Conservation (phyloP, 2,797 vertebrate species). For the Uromys caudimaculatus region DNA sequence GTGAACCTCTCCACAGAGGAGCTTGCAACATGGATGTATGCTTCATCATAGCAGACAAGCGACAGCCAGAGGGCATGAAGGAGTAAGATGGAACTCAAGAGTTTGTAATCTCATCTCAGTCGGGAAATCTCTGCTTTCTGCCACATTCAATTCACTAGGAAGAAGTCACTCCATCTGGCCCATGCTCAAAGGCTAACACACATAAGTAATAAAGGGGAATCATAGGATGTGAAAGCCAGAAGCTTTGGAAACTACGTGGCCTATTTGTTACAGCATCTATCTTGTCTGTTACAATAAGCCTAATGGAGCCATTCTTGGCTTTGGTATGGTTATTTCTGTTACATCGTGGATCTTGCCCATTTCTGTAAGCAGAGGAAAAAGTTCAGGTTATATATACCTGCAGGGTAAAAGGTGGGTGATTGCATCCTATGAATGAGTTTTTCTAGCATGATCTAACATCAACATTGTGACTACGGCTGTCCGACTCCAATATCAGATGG, state of each 20-base stretch:
- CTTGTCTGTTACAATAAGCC: not conserved
- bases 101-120: not conserved
- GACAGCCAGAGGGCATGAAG: not conserved
- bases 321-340: not conserved
- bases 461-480: not conserved
- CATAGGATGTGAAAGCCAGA: not conserved
- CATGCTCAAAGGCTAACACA: not conserved
- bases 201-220: not conserved
- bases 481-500: slow-evolving; percentile 18
- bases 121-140: not conserved
- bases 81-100: not conserved
- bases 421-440: slow-evolving; percentile 15
- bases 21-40: not conserved
- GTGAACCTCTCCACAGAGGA: not conserved
- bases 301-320: not conserved
- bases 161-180: not conserved
- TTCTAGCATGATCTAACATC: not conserved
- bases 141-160: slow-evolving; percentile 27
- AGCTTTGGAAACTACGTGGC: not conserved
- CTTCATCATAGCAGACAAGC: not conserved
- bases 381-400: not conserved
- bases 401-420: slow-evolving; percentile 37
- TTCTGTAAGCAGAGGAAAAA: not conserved
- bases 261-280: not conserved
- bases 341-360: not conserved